These are phyloP conservation scores for Macrosiphum euphorbiae DNA, from an alignment of 2,888 invertebrate species.

Conservation along the genomic window DNA sequence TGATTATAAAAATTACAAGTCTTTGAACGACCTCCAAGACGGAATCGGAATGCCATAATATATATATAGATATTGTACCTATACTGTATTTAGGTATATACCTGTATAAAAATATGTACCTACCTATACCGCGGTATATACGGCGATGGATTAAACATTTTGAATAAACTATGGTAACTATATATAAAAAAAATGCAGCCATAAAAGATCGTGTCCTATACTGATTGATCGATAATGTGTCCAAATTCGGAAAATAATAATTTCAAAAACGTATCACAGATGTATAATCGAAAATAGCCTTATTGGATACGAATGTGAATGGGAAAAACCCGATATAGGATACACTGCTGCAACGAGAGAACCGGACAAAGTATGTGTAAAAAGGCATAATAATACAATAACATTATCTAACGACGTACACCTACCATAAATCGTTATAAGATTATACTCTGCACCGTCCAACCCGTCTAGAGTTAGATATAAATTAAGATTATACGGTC, in stretches of 20 bases:
- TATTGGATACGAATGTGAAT: not conserved
- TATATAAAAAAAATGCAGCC: not conserved
- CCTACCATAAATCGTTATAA: not conserved
- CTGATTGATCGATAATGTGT: not conserved
- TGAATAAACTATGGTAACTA: not conserved
- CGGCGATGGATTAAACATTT: not conserved
- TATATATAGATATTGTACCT: not conserved
- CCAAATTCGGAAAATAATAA: not conserved
- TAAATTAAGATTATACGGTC: not conserved
- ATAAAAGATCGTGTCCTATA: not conserved
- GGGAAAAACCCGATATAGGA: not conserved
- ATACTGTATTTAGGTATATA: not conserved
- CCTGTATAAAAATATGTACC: not conserved
- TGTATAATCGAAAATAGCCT: not conserved
- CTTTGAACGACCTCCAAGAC: not conserved
- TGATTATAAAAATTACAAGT: slow-evolving; percentile 9
- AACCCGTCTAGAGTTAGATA: not conserved
- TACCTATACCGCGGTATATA: not conserved
- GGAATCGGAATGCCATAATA: not conserved
- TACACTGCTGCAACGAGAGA: not conserved
- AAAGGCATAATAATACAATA: not conserved
- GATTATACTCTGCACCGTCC: not conserved
- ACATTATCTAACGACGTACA: not conserved
- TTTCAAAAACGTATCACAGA: not conserved
- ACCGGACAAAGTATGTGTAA: not conserved